Conservation (phyloP, 2,797 vertebrate species). For the Neosilurus hyrtlii region DNA sequence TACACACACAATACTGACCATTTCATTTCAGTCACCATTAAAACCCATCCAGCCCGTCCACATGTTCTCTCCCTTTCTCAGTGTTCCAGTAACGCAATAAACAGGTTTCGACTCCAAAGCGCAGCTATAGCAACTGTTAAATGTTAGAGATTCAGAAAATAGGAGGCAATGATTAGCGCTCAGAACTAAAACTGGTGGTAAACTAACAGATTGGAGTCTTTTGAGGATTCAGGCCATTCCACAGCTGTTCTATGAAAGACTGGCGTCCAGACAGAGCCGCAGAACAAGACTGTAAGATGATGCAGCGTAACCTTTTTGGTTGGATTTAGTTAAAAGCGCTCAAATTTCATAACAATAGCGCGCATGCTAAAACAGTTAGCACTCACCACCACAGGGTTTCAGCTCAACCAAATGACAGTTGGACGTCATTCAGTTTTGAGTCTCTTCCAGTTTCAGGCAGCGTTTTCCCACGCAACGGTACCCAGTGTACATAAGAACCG, state of each 20-base stretch:
- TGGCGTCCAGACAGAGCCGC: neutral
- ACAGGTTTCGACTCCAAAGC: conserved; percentile 52
- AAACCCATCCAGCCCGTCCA: conserved; percentile 1
- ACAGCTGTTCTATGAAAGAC: conserved; percentile 7
- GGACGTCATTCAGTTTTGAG: neutral
- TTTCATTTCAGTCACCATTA: neutral
- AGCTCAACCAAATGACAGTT: neutral
- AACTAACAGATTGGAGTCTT: neutral
- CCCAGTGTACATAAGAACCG: neutral
- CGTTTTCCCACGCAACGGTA: neutral
- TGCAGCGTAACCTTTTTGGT: neutral
- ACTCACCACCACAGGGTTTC: neutral
- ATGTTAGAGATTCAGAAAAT: conserved; percentile 61
- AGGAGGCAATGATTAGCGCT: conserved; percentile 32
- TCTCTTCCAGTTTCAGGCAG: neutral
- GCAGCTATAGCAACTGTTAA: conserved; percentile 66
- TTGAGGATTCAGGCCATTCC: neutral
- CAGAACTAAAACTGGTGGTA: neutral
- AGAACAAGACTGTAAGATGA: too few relatives aligned
- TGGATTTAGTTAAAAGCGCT: neutral
- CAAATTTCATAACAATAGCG: neutral
- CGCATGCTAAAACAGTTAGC: neutral
- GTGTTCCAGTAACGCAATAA: conserved; percentile 14
- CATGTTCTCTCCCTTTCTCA: conserved; percentile 13
- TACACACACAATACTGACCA: neutral